Base-by-base conservation (phyloP, 2,113 vertebrate genomes). In the Brachionichthys hirsutus region DNA sequence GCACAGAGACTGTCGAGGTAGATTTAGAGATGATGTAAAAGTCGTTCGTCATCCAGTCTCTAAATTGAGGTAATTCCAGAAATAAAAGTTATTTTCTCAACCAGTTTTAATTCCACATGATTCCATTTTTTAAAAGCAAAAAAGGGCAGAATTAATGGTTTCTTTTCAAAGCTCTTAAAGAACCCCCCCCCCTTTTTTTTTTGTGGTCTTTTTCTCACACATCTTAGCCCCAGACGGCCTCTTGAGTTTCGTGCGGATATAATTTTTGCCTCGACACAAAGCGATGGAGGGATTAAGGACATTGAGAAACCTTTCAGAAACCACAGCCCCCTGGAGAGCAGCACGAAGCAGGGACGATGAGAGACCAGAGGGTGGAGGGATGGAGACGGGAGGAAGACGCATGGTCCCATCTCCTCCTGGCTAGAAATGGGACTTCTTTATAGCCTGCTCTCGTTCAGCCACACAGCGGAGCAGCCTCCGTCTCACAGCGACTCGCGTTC, bases 271-370 rank as follows among this genome's bases (percentile, higher is more conserved):
- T 74, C 58, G 78, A 89, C 87, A 90, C 73, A 86, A 77, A 87
- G 85, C 87, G 85, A 89, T 87, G 84, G 86, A 86, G 74, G 80
- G 82, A 87, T 86, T 87, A 82, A 78, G 73, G 89, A 85, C 81
- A 85, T 62, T 40, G 74, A 88, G 85, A 89, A 90, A 85, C 86
- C 91, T 92, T 92, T 92, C 80, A 91, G 77, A 89, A 91, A 89
- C 91, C 91, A 81, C 90, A 90, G 43, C 55, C 71, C 88, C 86
- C 76, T 15, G 9, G 83, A 70, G 85, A 75, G 64, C 44, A 0
- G 65, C 64, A 15, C 9, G 15, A 68, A 72, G 41, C 62, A 50
- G 46, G 41, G 55, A 65, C 60, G 70, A 60, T 61, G 61, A 68
- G 60, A 67, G 65, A 17, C 46, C 52, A 47, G 45, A 67, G 24